phyloP scores from a whole-genome alignment of 2,113 vertebrate genomes.

The Perccottus glenii region DNA sequence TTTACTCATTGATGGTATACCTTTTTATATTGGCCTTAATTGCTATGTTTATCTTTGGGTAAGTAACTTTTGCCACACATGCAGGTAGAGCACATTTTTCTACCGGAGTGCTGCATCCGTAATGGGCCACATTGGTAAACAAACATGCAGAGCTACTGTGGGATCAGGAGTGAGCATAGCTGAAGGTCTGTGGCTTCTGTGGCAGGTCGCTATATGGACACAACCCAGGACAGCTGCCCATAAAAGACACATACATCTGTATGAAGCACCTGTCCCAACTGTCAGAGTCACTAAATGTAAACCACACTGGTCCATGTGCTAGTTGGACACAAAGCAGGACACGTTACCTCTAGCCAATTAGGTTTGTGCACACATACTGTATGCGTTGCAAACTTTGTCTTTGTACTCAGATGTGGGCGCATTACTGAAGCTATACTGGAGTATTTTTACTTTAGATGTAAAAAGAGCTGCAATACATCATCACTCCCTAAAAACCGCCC shows the following conservation, averaged over 20 bases:
- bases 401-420: slow-evolving; percentile 1
- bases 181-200: slow-evolving; percentile 67
- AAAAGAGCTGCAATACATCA: slow-evolving; percentile 42
- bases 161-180: slow-evolving; percentile 47
- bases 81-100: slow-evolving; percentile 26
- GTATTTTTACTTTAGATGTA: slow-evolving; percentile 17
- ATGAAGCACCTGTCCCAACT: slow-evolving; percentile 66
- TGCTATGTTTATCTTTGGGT: not conserved
- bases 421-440: slow-evolving; percentile 1
- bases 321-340: slow-evolving; percentile 34
- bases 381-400: not conserved
- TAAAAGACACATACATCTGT: slow-evolving; percentile 57
- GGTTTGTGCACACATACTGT: not conserved
- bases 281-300: slow-evolving; percentile 42
- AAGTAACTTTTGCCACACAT: slow-evolving; percentile 6
- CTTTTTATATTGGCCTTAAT: not conserved
- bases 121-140: slow-evolving; percentile 59
- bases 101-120: slow-evolving; percentile 39
- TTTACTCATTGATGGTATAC: not conserved
- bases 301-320: slow-evolving; percentile 50
- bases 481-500: slow-evolving; percentile 38
- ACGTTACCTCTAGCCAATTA: slow-evolving; percentile 10
- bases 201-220: slow-evolving; percentile 60
- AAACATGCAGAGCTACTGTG: slow-evolving; percentile 58
- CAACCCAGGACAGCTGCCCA: slow-evolving; percentile 64